A percentile compares a stretch with the other conserved stretches of the same genome.
These are phyloP conservation scores for Uria lomvia DNA, from an alignment of 2,113 vertebrate genomes.

Conservation along the genomic window DNA sequence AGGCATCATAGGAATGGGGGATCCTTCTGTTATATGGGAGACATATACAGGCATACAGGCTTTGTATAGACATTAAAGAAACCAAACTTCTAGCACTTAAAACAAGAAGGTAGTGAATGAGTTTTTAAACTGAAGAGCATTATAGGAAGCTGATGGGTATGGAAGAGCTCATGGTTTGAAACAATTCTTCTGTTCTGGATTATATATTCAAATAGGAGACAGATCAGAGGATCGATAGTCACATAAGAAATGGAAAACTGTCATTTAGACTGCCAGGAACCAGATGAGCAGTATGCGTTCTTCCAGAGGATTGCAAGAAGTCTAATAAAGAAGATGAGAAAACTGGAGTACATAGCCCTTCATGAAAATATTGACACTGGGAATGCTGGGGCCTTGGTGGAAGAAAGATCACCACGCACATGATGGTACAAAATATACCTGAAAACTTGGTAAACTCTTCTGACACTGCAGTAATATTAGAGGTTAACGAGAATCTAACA, in stretches of 20 bases:
- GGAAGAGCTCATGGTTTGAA: not conserved
- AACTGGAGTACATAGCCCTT: not conserved
- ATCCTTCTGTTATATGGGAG: not conserved
- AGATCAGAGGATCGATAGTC: not conserved
- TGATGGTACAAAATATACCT: not conserved
- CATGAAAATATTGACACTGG: not conserved
- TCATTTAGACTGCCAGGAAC: not conserved
- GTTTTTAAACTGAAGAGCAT: not conserved
- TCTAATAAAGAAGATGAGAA: not conserved
- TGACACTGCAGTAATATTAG: not conserved
- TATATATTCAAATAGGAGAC: not conserved
- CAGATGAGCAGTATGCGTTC: not conserved
- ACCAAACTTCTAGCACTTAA: not conserved
- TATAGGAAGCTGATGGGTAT: not conserved
- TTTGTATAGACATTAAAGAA: not conserved
- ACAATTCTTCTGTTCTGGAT: not conserved
- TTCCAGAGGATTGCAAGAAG: not conserved
- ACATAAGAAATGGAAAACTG: not conserved
- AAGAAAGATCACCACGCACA: not conserved
- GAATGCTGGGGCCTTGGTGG: not conserved
- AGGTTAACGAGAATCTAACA: not conserved
- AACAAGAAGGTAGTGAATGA: not conserved
- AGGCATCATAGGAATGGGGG: not conserved
- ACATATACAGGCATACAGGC: not conserved
- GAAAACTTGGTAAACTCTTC: not conserved